These are phyloP conservation scores for Liasis olivaceus DNA, from an alignment of 2,797 vertebrate species.

Conservation along the genomic window DNA sequence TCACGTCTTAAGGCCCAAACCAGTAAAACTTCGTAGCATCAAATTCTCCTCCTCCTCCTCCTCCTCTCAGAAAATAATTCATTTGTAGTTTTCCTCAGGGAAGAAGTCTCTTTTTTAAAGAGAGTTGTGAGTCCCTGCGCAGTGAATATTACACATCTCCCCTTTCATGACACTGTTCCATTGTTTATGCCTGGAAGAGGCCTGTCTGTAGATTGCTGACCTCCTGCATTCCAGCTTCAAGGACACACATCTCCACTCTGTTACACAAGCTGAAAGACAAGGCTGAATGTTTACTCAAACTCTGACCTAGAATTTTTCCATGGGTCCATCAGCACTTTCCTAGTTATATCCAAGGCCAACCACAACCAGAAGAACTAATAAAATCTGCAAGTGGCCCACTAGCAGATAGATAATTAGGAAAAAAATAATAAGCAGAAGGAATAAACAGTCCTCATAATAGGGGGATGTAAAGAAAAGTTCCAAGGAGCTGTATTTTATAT, in stretches of 20 bases:
- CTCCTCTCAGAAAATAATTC: neutral
- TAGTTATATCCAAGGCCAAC: neutral
- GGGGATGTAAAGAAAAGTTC: neutral
- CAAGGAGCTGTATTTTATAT: neutral
- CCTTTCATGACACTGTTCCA: neutral
- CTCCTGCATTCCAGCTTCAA: neutral
- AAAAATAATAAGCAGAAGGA: neutral
- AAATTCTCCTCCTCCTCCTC: neutral
- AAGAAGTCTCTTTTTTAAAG: neutral
- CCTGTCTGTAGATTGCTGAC: neutral
- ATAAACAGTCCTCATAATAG: neutral
- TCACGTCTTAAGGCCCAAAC: neutral
- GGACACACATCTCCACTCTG: neutral
- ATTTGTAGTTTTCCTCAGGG: neutral
- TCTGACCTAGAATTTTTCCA: neutral
- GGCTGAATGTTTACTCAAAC: neutral
- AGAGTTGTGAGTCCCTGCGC: neutral
- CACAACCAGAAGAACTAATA: neutral
- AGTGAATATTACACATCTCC: neutral
- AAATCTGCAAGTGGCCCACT: neutral
- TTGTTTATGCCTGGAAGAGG: neutral
- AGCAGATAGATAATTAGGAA: neutral
- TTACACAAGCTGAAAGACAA: neutral
- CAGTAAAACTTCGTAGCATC: neutral
- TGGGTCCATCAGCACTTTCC: neutral